Base-by-base conservation (phyloP, 2,797 vertebrate genomes). In the Lycodopsis pacificus region DNA sequence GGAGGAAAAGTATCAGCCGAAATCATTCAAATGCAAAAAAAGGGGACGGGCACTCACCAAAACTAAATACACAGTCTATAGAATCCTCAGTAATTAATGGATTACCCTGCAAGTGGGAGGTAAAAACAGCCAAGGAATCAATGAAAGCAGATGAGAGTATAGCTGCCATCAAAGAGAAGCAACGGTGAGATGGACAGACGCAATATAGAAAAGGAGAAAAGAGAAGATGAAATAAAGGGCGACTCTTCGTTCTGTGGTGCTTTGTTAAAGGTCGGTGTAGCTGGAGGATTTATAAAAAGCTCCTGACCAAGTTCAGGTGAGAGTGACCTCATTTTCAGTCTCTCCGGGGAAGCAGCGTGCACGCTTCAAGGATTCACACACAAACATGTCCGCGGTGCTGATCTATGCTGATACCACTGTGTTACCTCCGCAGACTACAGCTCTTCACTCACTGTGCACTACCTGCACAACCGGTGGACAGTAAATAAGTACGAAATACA, bases 311-410 rank as follows among this genome's bases (percentile, higher is more conserved):
- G 49, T 83, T 84, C 79, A 81, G 82, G 83, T 83, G 64, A 68
- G 58, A 51, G 57, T 74, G 77, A 86, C 80, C 70, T 89, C 82
- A 87, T 84, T 89, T 81, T 86, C 65, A 65, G 79, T 74, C 79
- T 79, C 71, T 59, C 44, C 10, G 4, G 75, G 77, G 73, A 48
- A 70, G 36, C 54, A 67, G 67, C 17, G 6, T 13, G 30, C 79
- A 71, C 19, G 22, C 51, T 73, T 85, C 53, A 59, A 73, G 48
- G 76, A 53, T 71, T 62, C 48, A 49, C 42, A 77, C 54, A 44
- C 22, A 53, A 46, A 62, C 19, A 48, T 14, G 58, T 53, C 58
- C 13, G 12, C 7, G 2, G 42, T 7, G 40, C 36, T 57, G 27
- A 30, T 42, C 12, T 7, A 67, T 4, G 27, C 13, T 15, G 34